Evolutionary conservation across 2,113 vertebrate species (phyloP), one percentile per base, ranked within the genome.

Genomic region (Forbesichthys agassizii): DNA sequence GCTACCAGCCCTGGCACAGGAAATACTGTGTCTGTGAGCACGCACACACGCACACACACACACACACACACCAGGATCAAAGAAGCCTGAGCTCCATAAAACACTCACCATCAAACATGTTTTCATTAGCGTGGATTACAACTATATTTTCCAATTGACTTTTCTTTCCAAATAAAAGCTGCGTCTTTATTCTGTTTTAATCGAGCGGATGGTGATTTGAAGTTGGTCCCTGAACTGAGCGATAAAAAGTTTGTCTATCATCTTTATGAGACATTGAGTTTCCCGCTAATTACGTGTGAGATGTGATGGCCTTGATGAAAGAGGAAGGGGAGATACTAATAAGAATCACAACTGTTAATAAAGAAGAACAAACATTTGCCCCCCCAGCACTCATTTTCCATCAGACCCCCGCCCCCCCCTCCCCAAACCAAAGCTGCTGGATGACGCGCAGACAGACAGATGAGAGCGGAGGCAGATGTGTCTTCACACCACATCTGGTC

Each of bases 171-270:
- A 78, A 90, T 90, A 91, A 91, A 89, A 68, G 53, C 74, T 66
- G 70, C 71, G 20, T 87, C 86, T 86, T 85, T 87, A 86, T 84
- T 83, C 72, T n/a, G 78, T 84, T 86, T 85, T 86, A 89, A 92
- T 78, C 91, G 89, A 90, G 78, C 79, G 75, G 84, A 89, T 78
- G 64, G 88, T 13, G 71, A 91, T 92, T 91, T 92, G 90, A 93
- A 91, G 91, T 91, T 59, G 73, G 74, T 73, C 83, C 85, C 84
- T 83, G 88, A 82, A 75, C 74, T 53, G 49, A 77, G 86, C 68
- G 63, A 88, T 91, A 90, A 92, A 92, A 79, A 78, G 87, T 88
- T 86, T 87, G 81, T 85, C 80, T 86, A 86, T 75, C 74, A 85
- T 84, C 83, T 90, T 92, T 90, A 92, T 70, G 71, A 88, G 81